These are phyloP conservation scores for Bursaphelenchus okinawaensis DNA, from an alignment of 2,888 invertebrate genomes.

Conservation along the genomic window DNA sequence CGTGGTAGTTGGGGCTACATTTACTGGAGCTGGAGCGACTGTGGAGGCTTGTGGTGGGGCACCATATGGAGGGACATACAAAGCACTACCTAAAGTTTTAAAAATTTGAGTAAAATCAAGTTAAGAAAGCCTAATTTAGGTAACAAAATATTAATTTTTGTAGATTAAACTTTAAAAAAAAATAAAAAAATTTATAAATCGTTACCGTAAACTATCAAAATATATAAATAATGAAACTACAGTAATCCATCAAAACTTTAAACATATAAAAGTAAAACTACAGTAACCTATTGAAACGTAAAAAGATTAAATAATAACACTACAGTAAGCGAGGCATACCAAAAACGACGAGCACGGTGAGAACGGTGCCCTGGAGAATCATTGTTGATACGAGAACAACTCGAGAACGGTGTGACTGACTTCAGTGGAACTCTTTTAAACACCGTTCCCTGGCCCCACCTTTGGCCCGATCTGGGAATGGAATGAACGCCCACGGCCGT, in stretches of 20 bases:
- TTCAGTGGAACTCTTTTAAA: background rate
- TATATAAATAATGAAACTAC: background rate
- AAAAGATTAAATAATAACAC: background rate
- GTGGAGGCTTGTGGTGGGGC: background rate
- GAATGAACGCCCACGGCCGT: background rate
- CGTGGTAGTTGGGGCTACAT: background rate
- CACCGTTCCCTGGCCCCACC: background rate
- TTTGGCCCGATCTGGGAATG: background rate
- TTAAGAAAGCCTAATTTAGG: no score
- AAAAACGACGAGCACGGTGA: background rate
- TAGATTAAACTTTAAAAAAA: background rate
- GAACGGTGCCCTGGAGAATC: background rate
- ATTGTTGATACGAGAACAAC: background rate
- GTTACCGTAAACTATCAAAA: background rate
- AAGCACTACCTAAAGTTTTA: no score
- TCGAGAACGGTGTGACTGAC: background rate
- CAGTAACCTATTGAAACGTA: no score
- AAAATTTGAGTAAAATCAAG: no score
- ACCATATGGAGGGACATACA: background rate
- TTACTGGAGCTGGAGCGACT: constrained; percentile 5
- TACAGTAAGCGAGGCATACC: background rate
- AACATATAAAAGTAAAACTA: background rate
- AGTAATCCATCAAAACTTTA: background rate
- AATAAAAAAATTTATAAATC: no score
- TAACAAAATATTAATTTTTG: no score